Conservation (phyloP, 2,113 vertebrate species). For the Psittacula cyanocephala region DNA sequence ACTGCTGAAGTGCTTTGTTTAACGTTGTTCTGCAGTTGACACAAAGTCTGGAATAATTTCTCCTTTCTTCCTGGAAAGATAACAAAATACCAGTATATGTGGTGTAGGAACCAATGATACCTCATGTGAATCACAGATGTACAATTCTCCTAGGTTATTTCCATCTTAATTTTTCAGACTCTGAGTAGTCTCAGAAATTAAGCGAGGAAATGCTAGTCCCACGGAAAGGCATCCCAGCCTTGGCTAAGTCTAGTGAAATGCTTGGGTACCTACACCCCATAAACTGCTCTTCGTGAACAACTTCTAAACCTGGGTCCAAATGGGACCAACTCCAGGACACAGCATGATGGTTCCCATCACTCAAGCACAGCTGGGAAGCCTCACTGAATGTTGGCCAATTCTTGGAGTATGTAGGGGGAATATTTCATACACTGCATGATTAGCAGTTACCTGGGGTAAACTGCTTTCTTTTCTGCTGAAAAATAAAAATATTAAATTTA, state of each 20-base stretch:
- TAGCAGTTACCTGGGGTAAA: background rate
- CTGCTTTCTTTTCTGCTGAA: background rate
- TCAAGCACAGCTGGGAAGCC: background rate
- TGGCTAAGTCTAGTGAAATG: background rate
- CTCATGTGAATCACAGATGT: background rate
- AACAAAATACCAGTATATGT: background rate
- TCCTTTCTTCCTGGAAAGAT: background rate
- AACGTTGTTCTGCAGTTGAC: background rate
- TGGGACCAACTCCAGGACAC: background rate
- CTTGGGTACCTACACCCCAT: background rate
- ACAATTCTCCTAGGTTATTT: background rate
- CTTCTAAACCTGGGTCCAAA: background rate
- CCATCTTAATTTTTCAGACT: background rate
- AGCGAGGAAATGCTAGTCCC: background rate
- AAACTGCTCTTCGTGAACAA: background rate
- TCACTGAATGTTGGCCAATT: background rate
- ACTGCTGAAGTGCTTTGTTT: background rate
- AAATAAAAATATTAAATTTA: background rate
- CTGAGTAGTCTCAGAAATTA: background rate
- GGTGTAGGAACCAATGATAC: accelerated
- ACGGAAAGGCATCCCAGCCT: background rate
- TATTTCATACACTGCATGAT: background rate
- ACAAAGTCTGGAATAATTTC: background rate
- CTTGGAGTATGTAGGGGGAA: accelerated
- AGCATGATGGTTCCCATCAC: background rate